These are phyloP conservation scores for Drosophila planitibia DNA, from an alignment of 2,888 invertebrate species.

Conservation along the genomic window DNA sequence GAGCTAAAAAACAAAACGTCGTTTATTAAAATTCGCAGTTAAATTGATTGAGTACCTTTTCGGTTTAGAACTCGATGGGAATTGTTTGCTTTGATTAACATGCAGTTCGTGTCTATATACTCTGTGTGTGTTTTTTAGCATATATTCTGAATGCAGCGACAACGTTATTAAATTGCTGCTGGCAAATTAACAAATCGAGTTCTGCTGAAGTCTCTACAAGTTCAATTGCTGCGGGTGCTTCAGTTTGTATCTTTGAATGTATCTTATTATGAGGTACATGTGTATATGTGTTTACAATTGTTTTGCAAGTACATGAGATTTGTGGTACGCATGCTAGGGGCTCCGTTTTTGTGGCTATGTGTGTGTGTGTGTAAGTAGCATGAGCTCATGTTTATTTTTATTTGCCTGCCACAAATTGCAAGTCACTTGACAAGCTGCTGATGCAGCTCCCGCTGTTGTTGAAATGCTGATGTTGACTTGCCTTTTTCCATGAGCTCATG, in stretches of 20 bases:
- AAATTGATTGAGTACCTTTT: conserved; percentile 38
- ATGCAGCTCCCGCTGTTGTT: conserved; percentile 84
- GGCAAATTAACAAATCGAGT: conserved; percentile 54
- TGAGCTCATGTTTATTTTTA: conserved; percentile 84
- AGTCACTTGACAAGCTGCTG: conserved; percentile 85
- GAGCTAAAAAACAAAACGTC: conserved; percentile 22
- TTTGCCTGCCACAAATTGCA: conserved; percentile 81
- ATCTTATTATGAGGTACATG: conserved; percentile 14
- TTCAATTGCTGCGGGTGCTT: conserved; percentile 74
- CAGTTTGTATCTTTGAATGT: conserved; percentile 38
- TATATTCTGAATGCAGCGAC: conserved; percentile 18
- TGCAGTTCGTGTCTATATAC: conserved; percentile 17
- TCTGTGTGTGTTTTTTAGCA: conserved; percentile 2
- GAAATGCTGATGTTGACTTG: conserved; percentile 83
- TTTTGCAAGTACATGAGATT: conserved; percentile 57
- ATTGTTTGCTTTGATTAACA: conserved; percentile 25
- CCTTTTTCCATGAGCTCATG: conserved; percentile 77
- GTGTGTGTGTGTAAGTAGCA: conserved; percentile 75
- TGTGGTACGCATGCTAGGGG: conserved; percentile 39
- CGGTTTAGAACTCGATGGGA: conserved; percentile 5
- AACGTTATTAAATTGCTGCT: conserved; percentile 30
- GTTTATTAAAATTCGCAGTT: conserved; percentile 21
- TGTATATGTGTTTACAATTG: conserved; percentile 42
- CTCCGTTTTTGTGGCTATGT: conserved; percentile 31
- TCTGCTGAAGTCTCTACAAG: conserved; percentile 44